Conservation (phyloP, 2,888 invertebrate species). For the Lamproptera curius region DNA sequence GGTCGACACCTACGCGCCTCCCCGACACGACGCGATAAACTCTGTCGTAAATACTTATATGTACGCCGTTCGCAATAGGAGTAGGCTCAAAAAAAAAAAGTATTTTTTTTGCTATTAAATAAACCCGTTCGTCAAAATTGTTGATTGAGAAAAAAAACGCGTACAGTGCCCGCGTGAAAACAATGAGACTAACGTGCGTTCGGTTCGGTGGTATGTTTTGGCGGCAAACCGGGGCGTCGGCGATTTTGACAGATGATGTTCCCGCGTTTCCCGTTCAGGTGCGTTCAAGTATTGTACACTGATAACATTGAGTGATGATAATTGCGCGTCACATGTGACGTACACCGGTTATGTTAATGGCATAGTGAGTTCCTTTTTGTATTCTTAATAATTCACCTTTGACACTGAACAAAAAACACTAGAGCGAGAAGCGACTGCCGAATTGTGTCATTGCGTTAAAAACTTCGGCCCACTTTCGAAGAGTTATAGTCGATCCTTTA, state of each 20-base stretch:
- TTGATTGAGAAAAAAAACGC: constrained; percentile 14
- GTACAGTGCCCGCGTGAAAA: constrained; percentile 46
- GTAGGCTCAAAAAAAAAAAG: constrained; percentile 25
- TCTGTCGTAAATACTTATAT: constrained; percentile 24
- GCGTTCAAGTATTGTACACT: constrained; percentile 60
- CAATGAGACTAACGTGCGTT: constrained; percentile 51
- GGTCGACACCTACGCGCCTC: constrained; percentile 59
- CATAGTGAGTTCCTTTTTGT: too few species aligned
- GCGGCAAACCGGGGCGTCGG: constrained; percentile 53
- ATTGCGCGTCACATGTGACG: constrained; percentile 13
- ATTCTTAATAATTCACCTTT: too few species aligned
- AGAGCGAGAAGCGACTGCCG: too few species aligned
- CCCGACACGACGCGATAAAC: constrained; percentile 32
- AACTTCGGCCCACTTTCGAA: constrained; percentile 52
- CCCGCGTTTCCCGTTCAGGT: constrained; percentile 68
- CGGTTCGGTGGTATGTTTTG: constrained; percentile 55
- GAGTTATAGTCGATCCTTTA: constrained; percentile 47
- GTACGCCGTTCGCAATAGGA: constrained; percentile 6
- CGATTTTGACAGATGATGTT: constrained; percentile 64
- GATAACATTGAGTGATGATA: constrained; percentile 45
- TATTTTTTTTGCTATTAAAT: too few species aligned
- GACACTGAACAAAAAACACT: too few species aligned
- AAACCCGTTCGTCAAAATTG: constrained; percentile 1
- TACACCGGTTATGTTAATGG: too few species aligned
- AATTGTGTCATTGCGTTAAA: constrained; percentile 56